Evolutionary conservation across 64 coral and sea anemone genomes (phyloP), one percentile per base, ranked within the genome.

Genomic region (Catalaphyllia jardinei): DNA sequence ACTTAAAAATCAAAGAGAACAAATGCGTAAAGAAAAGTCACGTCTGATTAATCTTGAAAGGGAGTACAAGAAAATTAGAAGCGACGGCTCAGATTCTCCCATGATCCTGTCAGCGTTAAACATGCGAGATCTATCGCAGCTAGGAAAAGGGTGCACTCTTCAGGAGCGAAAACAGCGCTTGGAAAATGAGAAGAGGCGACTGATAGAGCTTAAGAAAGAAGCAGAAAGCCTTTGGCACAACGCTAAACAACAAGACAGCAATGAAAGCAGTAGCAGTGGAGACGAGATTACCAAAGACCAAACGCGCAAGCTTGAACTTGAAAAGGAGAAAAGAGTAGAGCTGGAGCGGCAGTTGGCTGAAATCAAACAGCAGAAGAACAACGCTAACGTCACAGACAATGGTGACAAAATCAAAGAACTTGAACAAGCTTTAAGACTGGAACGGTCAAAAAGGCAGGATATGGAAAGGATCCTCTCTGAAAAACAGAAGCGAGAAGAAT

Each of bases 401-500:
- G 79, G 86, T 18, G 69, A 91, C 14, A 95, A 95, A 57, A 91
- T 99, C 14, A 92, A 95, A 72, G 93, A 99, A 29, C 81, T 99
- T 12, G 93, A 95, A 84, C 93, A 90, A 62, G 94, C 94, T 6
- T 51, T 99, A 2, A 91, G 83, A 31, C 55, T 91, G 72, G 97
- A 99, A 67, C 67, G 94, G 62, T 71, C 74, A 22, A 89, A 88
- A 67, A 83, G 97, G 80, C 94, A 99, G 63, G 97, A 99, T 60
- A 95, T 92, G 52, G 94, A 99, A 77, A 95, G 88, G 71, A 80
- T 88, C 13, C 79, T 99, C 8, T 83, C 78, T 52, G 95, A 97
- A 29, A 97, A 94, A 88, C 91, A 97, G 50, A 97, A 97, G 61
- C 88, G 94, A 62, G 95, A 97, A 27, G 91, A 97, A 60, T 84